Evolutionary conservation across 1,140 invertebrate genomes (phyloP), one percentile per base, ranked within the genome.

Genomic region (Proales similis): DNA sequence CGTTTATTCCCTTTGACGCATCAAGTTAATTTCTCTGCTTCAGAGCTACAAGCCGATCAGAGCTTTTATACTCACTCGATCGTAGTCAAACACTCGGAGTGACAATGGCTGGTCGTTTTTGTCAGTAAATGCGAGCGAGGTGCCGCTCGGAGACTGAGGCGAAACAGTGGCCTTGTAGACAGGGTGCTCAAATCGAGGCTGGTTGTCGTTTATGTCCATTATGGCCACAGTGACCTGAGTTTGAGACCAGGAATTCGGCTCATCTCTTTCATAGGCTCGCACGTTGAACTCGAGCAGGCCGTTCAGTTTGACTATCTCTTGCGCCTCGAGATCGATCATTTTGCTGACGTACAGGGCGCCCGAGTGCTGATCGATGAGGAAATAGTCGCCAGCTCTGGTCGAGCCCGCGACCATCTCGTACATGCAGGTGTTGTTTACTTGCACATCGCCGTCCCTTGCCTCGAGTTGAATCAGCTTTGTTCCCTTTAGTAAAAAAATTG

Each of bases 161-260:
- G 69, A 68, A 5, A 82, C 68, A 4, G 62, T 65, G 3, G 74
- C 0, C 81, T 80, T 22, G 71, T 92, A 92, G 26, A 82, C 70
- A 14, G 80, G 75, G 68, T 86, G 81, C 0, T 81, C 83, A 69
- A 95, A 95, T 71, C 87, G 84, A 0, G 90, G 91, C 70, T 86
- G 86, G 74, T 94, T 93, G 71, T 95, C 91, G 70, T 95, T 94
- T 71, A 87, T 83, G 77, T 96, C 91, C 64, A 84, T 80, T 68
- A 96, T 84, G 65, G 84, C 81, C 42, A 94, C 83, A 9, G 82
- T 86, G 2, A 95, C 84, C 33, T 86, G 83, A 0, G 88, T 88
- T n/a, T 81, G 19, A 19, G 39, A 24, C 29, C 29, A 57, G 7
- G 51, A 57, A 42, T 27, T 26, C 22, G 39, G 36, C 17, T 57